Percentiles rank a stretch among this genome's conserved stretches.
These are phyloP conservation scores for Tichodroma muraria DNA, from an alignment of 2,113 vertebrate genomes.

Conservation along the genomic window DNA sequence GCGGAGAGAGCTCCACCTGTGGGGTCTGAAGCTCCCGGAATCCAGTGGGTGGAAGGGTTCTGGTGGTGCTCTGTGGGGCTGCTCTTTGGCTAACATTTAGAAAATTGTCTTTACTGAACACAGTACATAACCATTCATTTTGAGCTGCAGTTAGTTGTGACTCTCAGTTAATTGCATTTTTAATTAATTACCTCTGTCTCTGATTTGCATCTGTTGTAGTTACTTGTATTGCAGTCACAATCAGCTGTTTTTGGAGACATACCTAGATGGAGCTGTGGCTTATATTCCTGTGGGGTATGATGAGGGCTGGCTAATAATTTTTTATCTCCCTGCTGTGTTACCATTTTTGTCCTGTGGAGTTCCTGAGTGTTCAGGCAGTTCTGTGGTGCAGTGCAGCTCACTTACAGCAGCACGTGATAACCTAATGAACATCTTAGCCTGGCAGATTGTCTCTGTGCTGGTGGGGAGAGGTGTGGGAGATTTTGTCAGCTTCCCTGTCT, in stretches of 20 bases:
- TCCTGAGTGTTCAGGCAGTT: neutral
- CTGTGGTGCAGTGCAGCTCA: neutral
- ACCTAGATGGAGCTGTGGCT: neutral
- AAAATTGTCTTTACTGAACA: neutral
- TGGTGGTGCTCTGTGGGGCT: neutral
- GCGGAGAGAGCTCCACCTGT: accelerated
- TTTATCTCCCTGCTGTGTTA: neutral
- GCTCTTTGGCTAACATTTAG: neutral
- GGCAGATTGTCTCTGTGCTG: neutral
- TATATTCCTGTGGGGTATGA: neutral
- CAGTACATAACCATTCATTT: neutral
- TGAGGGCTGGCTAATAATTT: neutral
- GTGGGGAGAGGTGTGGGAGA: neutral
- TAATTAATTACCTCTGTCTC: neutral
- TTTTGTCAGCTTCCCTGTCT: neutral
- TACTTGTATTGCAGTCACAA: neutral
- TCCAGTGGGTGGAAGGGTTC: accelerated
- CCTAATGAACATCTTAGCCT: neutral
- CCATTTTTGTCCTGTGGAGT: neutral
- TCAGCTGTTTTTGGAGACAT: neutral
- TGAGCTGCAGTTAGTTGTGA: neutral
- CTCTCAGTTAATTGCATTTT: neutral
- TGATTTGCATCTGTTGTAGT: neutral
- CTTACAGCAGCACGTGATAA: neutral
- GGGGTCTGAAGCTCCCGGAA: accelerated